Evolutionary conservation across 1,140 invertebrate species (phyloP), one percentile per base, ranked within the genome.

Genomic region (Saccostrea glomerata): DNA sequence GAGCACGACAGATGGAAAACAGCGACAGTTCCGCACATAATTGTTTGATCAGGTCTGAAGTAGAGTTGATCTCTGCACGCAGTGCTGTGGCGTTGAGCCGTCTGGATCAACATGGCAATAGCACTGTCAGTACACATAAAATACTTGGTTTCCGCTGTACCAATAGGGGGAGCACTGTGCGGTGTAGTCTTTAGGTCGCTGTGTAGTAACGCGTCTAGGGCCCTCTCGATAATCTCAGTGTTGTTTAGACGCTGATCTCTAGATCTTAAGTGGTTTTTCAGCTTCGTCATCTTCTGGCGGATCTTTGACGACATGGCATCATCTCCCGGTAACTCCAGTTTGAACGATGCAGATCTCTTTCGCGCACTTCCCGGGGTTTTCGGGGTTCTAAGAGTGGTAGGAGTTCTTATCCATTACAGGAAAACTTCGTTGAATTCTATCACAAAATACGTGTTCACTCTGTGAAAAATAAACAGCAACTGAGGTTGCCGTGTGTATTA

Each of bases 21-120:
- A 23, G 83, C 83, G 6, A 85, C 83, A 25, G 55, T 20, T 4
- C 83, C 83, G 47, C 82, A 82, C 36, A 23, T 82, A 13, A 55
- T 15, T 9, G 7, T 84, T 30, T 17, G 82, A 11, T 60, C 58
- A 60, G 13, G 58, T 60, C 58, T 15, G 20, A 60, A 60, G 13
- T 17, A 60, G 13, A 60, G 58, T 15, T 15, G 58, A 60, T 60
- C 20, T 60, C 13, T 15, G 20, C 13, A 60, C 4, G 13, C 13
- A 20, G 12, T 17, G 58, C 3, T 20, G 20, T 60, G 58, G 20
- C 20, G 13, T 0, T 60, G 58, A 13, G 20, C 20, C 2, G 58
- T 17, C 13, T 20, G 58, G 4, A 60, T 60, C 4, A 60, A 20
- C 13, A 4, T 60, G 20, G 58, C 12, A 20, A 60, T 60, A 17